Evolutionary conservation across 2,888 invertebrate species (phyloP).

Genomic region (Agonopterix alstromeriana): DNA sequence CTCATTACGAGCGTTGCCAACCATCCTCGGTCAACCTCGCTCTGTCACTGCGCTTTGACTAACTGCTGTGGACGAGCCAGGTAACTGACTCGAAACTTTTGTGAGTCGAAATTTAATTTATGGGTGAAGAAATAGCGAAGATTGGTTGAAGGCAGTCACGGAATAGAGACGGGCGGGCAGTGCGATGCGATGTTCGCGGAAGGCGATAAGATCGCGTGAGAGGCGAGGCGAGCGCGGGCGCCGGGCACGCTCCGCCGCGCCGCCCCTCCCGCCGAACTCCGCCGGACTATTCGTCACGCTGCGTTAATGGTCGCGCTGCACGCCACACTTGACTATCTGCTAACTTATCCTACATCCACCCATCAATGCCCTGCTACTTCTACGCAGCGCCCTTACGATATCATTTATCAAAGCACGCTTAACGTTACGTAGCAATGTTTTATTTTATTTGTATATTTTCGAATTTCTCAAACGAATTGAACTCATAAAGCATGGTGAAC

Average conservation of each 20-base stretch:
- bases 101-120: slow-evolving; percentile 44
- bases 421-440: no score
- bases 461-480: no score
- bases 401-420: not conserved
- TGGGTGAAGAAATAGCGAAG: slow-evolving; percentile 39
- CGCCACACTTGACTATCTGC: slow-evolving; percentile 70
- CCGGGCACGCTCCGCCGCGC: slow-evolving; percentile 27
- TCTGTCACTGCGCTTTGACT: slow-evolving; percentile 45
- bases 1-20: slow-evolving; percentile 61
- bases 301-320: slow-evolving; percentile 69
- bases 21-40: slow-evolving; percentile 40
- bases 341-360: slow-evolving; percentile 30
- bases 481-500: no score
- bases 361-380: slow-evolving; percentile 3
- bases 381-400: no score
- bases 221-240: slow-evolving; percentile 59
- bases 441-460: no score
- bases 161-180: slow-evolving; percentile 61
- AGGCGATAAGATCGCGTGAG: slow-evolving; percentile 74
- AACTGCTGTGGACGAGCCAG: slow-evolving; percentile 22
- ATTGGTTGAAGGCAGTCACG: slow-evolving; percentile 54
- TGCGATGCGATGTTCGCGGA: slow-evolving; percentile 69
- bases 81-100: slow-evolving; percentile 27
- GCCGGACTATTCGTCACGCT: slow-evolving; percentile 71
- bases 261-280: slow-evolving; percentile 28